Evolutionary conservation across 2,888 invertebrate species (phyloP), one percentile per base, ranked within the genome.

Genomic region (Cheilosia vulpina): DNA sequence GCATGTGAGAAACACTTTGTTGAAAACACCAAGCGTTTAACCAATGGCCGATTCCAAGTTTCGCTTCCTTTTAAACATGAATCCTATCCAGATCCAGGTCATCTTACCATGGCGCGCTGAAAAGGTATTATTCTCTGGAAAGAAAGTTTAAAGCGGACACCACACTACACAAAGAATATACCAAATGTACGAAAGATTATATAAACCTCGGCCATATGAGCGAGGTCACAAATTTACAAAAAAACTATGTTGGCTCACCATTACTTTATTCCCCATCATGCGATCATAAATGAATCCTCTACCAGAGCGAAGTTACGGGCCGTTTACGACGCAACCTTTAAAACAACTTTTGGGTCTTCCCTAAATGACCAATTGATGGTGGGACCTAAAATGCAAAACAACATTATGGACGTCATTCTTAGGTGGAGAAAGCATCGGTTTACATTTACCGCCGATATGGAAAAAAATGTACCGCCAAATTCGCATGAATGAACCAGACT

Each of bases 391-490:
- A 62, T 24, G 7, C 62, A 62, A 31, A 38, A 50, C 4, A 65
- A 50, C 6, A 4, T 65, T 34, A 13, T 53, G 4, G 45, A 63
- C 5, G 38, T 75, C 13, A 57, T 63, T 6, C 24, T 75, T 0
- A 27, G 63, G 2, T 65, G 45, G 62, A 53, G 41, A 6, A 11
- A 19, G 15, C 45, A 73, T 17, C 13, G 11, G 2, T 62, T 19
- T 11, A 31, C 43, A 1, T 65, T 75, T 21, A 50, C 47, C 0
- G 55, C 47, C 4, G 47, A 75, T 17, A 63, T 75, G 1, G 47
- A 47, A 13, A 75, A 65, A 13, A 63, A n/a, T 45, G 62, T 60
- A 52, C 15, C 41, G 52, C 5, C 69, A 71, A 13, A 71, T 71
- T 2, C 19, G 55, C n/a, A 19, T 57, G n/a, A 45, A n/a, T 1